Evolutionary conservation across 1,140 invertebrate genomes (phyloP), one percentile per base, ranked within the genome.

Genomic region (Pinna nobilis): DNA sequence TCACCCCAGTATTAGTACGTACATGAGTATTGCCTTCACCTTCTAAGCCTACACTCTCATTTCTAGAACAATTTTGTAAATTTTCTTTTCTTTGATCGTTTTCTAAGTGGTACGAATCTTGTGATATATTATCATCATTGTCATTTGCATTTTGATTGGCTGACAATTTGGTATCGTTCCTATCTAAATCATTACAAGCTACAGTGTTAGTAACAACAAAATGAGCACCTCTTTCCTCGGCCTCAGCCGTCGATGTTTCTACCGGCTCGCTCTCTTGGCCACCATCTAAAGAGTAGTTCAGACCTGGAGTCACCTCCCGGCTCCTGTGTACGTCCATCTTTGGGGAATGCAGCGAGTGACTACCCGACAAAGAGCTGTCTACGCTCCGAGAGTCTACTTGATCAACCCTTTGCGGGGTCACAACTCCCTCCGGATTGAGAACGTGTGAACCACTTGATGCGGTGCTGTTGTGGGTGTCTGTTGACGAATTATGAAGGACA

Each of bases 111-210:
- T 49, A 23, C 20, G 61, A 18, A 20, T 59, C 68, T 37, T 20
- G 47, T 55, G 61, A 60, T 63, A 47, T 33, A 47, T 65, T 49
- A 33, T 68, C 69, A 74, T 86, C 87, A 84, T 82, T 86, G 82
- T 88, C 87, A 86, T 83, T 82, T 83, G 86, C 82, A 85, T 85
- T 86, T 84, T 87, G 84, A 86, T 88, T 85, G 83, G 84, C 82
- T 83, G 84, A 83, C 79, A 69, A 53, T 51, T 70, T 77, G 73
- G 79, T 71, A 60, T 77, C 71, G 78, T 70, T 78, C 70, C 41
- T 71, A 63, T 63, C 60, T 51, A 71, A 9, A 44, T 41, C 35
- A 60, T 20, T 35, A 63, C 50, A 55, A 50, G 63, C 65, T 68
- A 67, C 57, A 63, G 68, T 28, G 37, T 76, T 76, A 76, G 69